Evolutionary conservation across 2,888 invertebrate genomes (phyloP).

Genomic region (Electrophaes corylata): DNA sequence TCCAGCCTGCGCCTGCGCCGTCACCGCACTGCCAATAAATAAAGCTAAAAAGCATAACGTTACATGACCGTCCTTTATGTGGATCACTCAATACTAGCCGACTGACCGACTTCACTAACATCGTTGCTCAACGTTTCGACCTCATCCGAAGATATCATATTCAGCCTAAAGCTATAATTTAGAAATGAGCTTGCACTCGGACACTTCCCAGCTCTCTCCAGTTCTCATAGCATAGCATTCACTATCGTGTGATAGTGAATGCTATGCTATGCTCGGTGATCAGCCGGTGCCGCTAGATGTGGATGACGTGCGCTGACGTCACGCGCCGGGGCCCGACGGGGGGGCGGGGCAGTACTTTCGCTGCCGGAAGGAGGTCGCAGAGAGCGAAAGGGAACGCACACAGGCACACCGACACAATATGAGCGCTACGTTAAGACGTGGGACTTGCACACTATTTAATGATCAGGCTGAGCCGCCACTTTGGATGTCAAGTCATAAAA

Average conservation of each 20-base stretch:
- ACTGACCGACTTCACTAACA: slow-evolving; percentile 20
- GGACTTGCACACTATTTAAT: too few species aligned
- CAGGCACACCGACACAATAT: slow-evolving; percentile 8
- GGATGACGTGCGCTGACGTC: slow-evolving; percentile 19
- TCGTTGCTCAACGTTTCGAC: not conserved
- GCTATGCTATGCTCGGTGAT: too few species aligned
- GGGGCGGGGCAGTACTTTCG: slow-evolving; percentile 49
- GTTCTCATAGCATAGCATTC: too few species aligned
- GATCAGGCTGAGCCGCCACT: too few species aligned
- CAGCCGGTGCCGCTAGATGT: not conserved
- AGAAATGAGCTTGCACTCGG: not conserved
- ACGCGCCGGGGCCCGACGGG: not conserved
- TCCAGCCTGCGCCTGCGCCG: too few species aligned
- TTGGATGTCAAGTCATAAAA: too few species aligned
- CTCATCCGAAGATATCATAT: not conserved
- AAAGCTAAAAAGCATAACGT: not conserved
- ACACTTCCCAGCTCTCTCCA: not conserved
- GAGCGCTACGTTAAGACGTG: too few species aligned
- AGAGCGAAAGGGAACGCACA: slow-evolving; percentile 56
- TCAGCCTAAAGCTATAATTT: not conserved
- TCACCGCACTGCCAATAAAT: not conserved
- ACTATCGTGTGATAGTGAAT: too few species aligned
- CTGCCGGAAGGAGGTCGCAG: slow-evolving; percentile 55
- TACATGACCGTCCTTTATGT: not conserved
- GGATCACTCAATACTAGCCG: slow-evolving; percentile 5